Percentiles rank a stretch among this genome's conserved stretches.
Evolutionary conservation across 2,113 vertebrate species (phyloP).

Genomic region (Candoia aspera): DNA sequence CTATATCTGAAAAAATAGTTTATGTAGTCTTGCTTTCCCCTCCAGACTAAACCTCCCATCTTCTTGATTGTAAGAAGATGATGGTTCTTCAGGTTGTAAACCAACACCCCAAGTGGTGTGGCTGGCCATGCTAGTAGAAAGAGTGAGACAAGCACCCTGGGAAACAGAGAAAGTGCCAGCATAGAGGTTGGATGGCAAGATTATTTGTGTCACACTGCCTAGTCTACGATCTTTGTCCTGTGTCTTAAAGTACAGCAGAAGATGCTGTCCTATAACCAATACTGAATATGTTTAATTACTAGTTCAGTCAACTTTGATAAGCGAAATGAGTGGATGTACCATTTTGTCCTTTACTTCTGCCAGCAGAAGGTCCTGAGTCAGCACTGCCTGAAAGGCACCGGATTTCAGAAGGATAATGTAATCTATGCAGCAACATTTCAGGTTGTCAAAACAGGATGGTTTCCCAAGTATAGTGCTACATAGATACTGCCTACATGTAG

Average conservation of each 20-base stretch:
- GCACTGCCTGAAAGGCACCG: background rate
- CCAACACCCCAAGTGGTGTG: background rate
- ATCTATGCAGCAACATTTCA: background rate
- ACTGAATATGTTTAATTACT: background rate
- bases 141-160: background rate
- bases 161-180: background rate
- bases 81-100: background rate
- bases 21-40: background rate
- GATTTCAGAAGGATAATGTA: background rate
- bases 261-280: background rate
- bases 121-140: background rate
- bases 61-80: background rate
- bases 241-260: background rate
- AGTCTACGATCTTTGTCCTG: background rate
- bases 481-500: background rate
- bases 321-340: background rate
- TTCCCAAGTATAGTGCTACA: background rate
- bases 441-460: background rate
- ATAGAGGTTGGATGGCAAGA: background rate
- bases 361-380: background rate
- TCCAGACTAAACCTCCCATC: no score
- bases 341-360: background rate
- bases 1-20: background rate
- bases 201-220: background rate
- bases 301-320: background rate